A percentile compares a stretch with the other conserved stretches of the same genome.
These are phyloP conservation scores for Orycteropus afer DNA, from an alignment of 2,113 vertebrate species.

Conservation along the genomic window DNA sequence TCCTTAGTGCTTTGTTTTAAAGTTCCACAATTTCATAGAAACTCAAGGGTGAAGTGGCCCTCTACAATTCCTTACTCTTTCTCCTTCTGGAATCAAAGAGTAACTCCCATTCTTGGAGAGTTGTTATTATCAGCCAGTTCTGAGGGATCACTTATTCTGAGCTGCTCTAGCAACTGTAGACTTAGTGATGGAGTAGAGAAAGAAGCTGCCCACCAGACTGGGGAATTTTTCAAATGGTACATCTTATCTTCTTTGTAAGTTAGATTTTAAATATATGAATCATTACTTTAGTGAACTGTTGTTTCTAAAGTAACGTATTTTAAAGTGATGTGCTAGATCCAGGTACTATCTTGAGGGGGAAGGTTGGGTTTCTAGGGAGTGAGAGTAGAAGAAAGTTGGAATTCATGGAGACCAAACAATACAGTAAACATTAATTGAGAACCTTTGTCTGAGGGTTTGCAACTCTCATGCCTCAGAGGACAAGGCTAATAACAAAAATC, in stretches of 20 bases:
- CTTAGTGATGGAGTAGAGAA: not conserved
- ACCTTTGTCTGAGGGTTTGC: not conserved
- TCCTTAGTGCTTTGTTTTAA: slow-evolving; percentile 62
- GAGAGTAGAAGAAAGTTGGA: not conserved
- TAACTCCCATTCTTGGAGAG: not conserved
- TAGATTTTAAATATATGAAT: not conserved
- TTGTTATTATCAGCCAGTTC: not conserved
- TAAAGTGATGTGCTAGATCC: not conserved
- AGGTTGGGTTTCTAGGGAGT: not conserved
- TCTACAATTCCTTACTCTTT: not conserved
- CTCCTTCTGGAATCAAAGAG: not conserved
- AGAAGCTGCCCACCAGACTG: not conserved
- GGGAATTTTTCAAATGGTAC: not conserved
- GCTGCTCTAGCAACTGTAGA: not conserved
- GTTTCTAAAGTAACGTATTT: not conserved
- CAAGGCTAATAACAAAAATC: not conserved
- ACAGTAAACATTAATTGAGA: not conserved
- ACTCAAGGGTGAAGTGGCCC: not conserved
- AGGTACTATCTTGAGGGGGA: not conserved
- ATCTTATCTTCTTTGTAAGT: not conserved
- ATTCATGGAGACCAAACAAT: not conserved
- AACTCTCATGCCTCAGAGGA: not conserved
- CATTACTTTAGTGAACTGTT: not conserved
- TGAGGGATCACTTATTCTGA: not conserved
- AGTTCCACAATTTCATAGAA: slow-evolving; percentile 61